Evolutionary conservation across 1,140 invertebrate species (phyloP).

Genomic region (Sitophilus oryzae): DNA sequence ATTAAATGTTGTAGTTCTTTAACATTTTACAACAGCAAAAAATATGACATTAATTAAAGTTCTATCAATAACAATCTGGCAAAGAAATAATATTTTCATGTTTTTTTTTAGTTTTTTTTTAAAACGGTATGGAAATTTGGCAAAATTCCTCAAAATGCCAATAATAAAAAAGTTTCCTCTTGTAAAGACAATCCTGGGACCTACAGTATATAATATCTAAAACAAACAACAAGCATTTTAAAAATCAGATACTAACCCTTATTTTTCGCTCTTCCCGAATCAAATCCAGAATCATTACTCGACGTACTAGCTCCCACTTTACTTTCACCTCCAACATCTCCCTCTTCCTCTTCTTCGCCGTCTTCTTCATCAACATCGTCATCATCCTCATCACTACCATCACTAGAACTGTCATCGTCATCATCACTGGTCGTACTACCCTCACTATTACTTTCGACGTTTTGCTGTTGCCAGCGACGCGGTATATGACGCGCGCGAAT

Average conservation of each 20-base stretch:
- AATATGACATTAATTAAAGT: no score
- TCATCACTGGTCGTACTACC: slow-evolving; percentile 10
- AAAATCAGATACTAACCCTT: slow-evolving; percentile 33
- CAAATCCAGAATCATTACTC: slow-evolving; percentile 56
- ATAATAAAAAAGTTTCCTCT: no score
- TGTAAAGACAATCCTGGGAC: no score
- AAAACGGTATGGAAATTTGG: no score
- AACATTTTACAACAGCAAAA: no score
- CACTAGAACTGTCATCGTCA: slow-evolving; percentile 26
- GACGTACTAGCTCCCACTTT: slow-evolving; percentile 52
- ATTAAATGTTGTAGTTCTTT: no score
- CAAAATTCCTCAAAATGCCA: no score
- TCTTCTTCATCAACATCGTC: slow-evolving; percentile 23
- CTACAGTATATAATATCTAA: no score
- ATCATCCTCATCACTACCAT: slow-evolving; percentile 28
- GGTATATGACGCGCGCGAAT: slow-evolving; percentile 40
- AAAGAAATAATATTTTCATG: no score
- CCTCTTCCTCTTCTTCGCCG: slow-evolving; percentile 27
- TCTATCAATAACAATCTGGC: no score
- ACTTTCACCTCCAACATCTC: slow-evolving; percentile 28
- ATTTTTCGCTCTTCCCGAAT: slow-evolving; percentile 46
- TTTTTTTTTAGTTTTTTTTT: no score
- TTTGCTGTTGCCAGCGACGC: slow-evolving; percentile 16
- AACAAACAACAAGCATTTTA: background rate
- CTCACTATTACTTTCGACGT: slow-evolving; percentile 10